Conservation (phyloP, 1,140 invertebrate species). For the Drosophila sproati region DNA sequence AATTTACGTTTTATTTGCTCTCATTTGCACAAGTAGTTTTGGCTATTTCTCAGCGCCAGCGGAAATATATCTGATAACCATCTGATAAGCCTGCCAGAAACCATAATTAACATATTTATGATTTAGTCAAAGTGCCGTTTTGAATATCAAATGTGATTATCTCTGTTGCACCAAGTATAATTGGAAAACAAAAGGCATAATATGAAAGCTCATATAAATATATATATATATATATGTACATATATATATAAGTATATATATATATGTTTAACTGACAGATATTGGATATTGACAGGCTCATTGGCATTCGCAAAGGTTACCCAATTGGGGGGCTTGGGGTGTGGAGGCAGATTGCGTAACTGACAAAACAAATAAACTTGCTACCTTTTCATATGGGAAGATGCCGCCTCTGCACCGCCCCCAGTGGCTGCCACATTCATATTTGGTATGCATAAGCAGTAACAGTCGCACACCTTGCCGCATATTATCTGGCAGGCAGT, state of each 20-base stretch:
- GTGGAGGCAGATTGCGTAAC: conserved; percentile 17
- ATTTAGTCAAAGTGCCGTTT: conserved; percentile 48
- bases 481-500: conserved; percentile 51
- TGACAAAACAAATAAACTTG: conserved; percentile 76
- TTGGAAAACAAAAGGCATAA: conserved; percentile 1
- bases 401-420: neutral
- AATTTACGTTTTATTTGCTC: conserved; percentile 65
- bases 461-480: conserved; percentile 57
- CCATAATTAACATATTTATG: conserved; percentile 22
- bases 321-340: conserved; percentile 33
- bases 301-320: conserved; percentile 4
- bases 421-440: conserved; percentile 34
- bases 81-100: conserved; percentile 11
- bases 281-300: conserved; percentile 22
- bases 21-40: conserved; percentile 36
- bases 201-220: neutral
- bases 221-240: too few species aligned
- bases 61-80: neutral
- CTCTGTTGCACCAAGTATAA: conserved; percentile 7
- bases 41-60: neutral
- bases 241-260: too few species aligned
- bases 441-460: conserved; percentile 81
- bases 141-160: conserved; percentile 56
- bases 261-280: neutral
- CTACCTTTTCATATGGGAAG: conserved; percentile 35